These are phyloP conservation scores for Cyrtodaria siliqua DNA, from an alignment of 2,888 invertebrate genomes.

Conservation along the genomic window DNA sequence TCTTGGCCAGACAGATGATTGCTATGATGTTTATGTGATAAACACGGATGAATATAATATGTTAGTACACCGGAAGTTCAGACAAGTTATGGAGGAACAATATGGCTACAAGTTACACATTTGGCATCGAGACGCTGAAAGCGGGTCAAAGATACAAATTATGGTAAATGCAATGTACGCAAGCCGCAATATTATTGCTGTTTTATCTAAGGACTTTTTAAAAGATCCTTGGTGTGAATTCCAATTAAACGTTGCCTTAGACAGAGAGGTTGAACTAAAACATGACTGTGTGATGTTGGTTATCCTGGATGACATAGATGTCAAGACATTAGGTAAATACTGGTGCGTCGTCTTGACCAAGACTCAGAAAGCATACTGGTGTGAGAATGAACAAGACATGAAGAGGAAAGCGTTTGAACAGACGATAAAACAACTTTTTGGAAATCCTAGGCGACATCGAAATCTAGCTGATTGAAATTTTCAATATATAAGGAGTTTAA, in stretches of 20 bases:
- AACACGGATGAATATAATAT: slow-evolving; percentile 12
- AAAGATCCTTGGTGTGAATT: slow-evolving; percentile 59
- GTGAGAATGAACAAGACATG: slow-evolving; percentile 13
- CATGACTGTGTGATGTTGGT: slow-evolving; percentile 35
- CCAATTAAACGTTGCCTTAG: slow-evolving; percentile 46
- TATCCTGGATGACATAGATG: slow-evolving; percentile 39
- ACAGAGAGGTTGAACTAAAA: slow-evolving; percentile 28
- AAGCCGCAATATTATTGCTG: slow-evolving; percentile 44
- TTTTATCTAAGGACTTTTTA: slow-evolving; percentile 55
- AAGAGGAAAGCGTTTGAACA: slow-evolving; percentile 34
- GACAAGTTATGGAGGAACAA: slow-evolving; percentile 22
- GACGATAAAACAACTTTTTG: slow-evolving; percentile 10
- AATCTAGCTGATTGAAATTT: too few relatives aligned
- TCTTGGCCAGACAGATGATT: slow-evolving; percentile 4
- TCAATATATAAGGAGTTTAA: too few relatives aligned
- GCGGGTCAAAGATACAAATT: slow-evolving; percentile 28
- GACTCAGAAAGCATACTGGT: slow-evolving; percentile 28
- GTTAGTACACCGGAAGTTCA: slow-evolving; percentile 11
- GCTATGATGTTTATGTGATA: slow-evolving; percentile 27
- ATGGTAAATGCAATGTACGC: slow-evolving; percentile 48
- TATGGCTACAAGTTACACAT: slow-evolving; percentile 19
- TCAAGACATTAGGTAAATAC: slow-evolving; percentile 7
- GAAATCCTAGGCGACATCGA: too few relatives aligned
- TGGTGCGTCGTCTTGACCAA: slow-evolving; percentile 38
- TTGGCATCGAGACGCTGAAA: slow-evolving; percentile 16